Conservation (phyloP, 1,140 invertebrate species). For the Monomorium pharaonis region DNA sequence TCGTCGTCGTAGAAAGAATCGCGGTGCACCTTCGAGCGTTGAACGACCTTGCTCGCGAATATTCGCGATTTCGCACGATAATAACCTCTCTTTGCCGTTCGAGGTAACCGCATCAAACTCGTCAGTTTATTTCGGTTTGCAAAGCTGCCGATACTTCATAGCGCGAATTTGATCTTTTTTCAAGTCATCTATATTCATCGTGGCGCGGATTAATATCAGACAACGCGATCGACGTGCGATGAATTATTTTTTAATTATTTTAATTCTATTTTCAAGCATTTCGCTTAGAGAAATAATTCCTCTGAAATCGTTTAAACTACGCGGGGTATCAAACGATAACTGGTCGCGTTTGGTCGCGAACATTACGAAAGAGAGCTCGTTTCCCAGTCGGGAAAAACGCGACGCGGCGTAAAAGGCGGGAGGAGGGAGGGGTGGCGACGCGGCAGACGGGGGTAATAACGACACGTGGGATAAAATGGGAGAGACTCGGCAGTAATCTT, state of each 20-base stretch:
- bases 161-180: constrained; percentile 11
- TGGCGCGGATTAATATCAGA: neutral
- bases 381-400: neutral
- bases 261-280: neutral
- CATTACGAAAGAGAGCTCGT: neutral
- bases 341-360: neutral
- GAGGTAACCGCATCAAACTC: neutral
- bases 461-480: constrained; percentile 34
- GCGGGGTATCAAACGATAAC: constrained; percentile 6
- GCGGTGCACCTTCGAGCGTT: constrained; percentile 4
- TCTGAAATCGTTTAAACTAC: neutral
- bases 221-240: neutral
- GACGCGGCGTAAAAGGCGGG: neutral
- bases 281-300: neutral
- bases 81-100: neutral
- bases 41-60: constrained; percentile 42
- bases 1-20: constrained; percentile 2
- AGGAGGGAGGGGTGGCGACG: neutral
- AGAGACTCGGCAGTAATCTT: constrained; percentile 48
- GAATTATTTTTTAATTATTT: neutral
- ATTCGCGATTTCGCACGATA: neutral
- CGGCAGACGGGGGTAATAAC: constrained; percentile 38
- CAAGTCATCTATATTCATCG: too few relatives aligned
- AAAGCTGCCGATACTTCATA: neutral
- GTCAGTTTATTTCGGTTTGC: neutral